Evolutionary conservation across 2,797 vertebrate species (phyloP), one percentile per base, ranked within the genome.

Genomic region (Tolypeutes matacus): DNA sequence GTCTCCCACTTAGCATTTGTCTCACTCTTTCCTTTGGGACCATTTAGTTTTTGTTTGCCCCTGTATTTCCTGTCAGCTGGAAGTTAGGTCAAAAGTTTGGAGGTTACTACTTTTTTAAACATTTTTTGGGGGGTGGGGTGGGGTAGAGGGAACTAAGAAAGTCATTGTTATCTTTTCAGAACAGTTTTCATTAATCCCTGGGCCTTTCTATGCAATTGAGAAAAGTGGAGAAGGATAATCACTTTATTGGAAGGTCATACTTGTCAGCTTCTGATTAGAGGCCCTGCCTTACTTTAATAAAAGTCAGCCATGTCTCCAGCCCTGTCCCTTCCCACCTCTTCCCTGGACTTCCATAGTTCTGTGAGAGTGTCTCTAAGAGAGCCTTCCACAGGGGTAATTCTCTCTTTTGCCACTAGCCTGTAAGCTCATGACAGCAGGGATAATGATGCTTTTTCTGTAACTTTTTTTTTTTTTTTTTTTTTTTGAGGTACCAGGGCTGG

Each of bases 81-180:
- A 80, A 72, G 29, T 84, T 72, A 53, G 65, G 69, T 58, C 82
- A 81, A 11, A 70, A 75, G 17, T 53, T 77, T 86, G 39, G 69
- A 39, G 56, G 21, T 67, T 46, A 14, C 60, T 46, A 5, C 60
- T 95, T 89, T 42, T 34, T 21, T 73, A 29, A 56, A 72, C n/a
- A 27, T 92, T 75, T 65, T 76, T 7, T 4, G 4, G 73, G 0
- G 0, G 14, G 56, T 21, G 14, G 14, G 29, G 2, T 51, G 23
- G 27, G 23, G 21, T 13, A 6, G 29, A 69, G 42, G 29, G 86
- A 49, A 39, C 39, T 64, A 49, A 86, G 86, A 67, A 67, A 65
- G 31, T 75, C 46, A 84, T 14, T 34, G 3, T 27, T 90, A 36
- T 78, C 39, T 95, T 85, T 86, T 65, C 9, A 64, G 96, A 93